Evolutionary conservation across 2,888 invertebrate genomes (phyloP).

Genomic region (Diabrotica balteata): DNA sequence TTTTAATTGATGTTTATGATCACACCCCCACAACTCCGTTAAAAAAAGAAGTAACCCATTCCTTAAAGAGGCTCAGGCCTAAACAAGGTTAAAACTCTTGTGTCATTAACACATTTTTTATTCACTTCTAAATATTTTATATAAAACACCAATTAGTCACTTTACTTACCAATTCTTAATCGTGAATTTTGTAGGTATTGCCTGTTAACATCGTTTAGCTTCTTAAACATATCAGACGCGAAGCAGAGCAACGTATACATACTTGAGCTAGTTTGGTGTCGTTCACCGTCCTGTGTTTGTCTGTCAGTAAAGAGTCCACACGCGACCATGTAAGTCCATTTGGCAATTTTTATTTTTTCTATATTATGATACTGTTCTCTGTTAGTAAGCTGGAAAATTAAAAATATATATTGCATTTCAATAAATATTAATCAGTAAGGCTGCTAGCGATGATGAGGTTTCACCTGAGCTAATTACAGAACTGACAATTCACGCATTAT

Average conservation of each 20-base stretch:
- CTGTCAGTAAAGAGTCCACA: conserved; percentile 83
- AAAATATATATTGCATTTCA: conserved; percentile 2
- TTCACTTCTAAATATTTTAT: too few species aligned
- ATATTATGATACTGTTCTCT: conserved; percentile 65
- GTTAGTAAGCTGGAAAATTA: conserved; percentile 40
- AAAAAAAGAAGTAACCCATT: too few species aligned
- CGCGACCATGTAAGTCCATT: conserved; percentile 97
- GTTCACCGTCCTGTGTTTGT: conserved; percentile 61
- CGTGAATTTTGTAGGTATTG: conserved; percentile 67
- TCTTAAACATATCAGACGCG: conserved; percentile 75
- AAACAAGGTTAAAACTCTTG: too few species aligned
- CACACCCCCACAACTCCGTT: too few species aligned
- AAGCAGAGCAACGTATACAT: conserved; percentile 73
- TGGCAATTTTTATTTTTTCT: conserved; percentile 96
- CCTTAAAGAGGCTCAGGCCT: too few species aligned
- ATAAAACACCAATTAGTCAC: too few species aligned
- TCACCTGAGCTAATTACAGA: too few species aligned
- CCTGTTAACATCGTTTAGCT: conserved; percentile 67
- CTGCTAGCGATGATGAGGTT: too few species aligned
- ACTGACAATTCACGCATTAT: too few species aligned
- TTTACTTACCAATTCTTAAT: conserved; percentile 71
- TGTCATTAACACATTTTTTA: too few species aligned
- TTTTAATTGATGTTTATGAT: too few species aligned
- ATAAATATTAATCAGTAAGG: too few species aligned
- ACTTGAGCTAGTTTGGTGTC: conserved; percentile 52